Percentiles rank a stretch among this genome's conserved stretches.
Conservation (phyloP, 2,888 invertebrate species). For the Andrena marginata region DNA sequence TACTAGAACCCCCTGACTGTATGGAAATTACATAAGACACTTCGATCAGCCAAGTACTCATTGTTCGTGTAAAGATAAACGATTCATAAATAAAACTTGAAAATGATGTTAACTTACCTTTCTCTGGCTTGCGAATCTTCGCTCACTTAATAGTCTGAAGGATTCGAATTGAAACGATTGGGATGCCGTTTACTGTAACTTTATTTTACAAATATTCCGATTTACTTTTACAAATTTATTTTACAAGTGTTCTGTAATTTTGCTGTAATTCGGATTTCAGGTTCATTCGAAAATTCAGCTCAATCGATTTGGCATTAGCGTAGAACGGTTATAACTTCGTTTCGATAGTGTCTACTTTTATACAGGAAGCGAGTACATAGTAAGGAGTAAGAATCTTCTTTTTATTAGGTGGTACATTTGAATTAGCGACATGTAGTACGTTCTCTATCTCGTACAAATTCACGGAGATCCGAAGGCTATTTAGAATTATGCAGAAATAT, state of each 20-base stretch:
- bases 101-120: slow-evolving; percentile 60
- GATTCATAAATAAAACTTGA: slow-evolving; percentile 82
- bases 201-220: slow-evolving; percentile 54
- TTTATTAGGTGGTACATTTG: slow-evolving; percentile 32
- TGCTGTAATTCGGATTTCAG: slow-evolving; percentile 18
- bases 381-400: slow-evolving; percentile 19
- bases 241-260: slow-evolving; percentile 39
- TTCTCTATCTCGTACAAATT: slow-evolving; percentile 35
- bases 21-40: slow-evolving; percentile 64
- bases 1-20: slow-evolving; percentile 68
- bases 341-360: slow-evolving; percentile 25
- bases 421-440: slow-evolving; percentile 33
- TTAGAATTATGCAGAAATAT: slow-evolving; percentile 44
- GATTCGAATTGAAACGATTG: neutral
- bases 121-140: slow-evolving; percentile 1
- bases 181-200: slow-evolving; percentile 32
- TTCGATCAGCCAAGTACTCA: slow-evolving; percentile 72
- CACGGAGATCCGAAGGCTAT: slow-evolving; percentile 27
- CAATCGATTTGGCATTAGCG: slow-evolving; percentile 29
- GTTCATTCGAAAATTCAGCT: slow-evolving; percentile 20
- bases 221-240: slow-evolving; percentile 57
- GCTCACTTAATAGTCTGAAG: neutral
- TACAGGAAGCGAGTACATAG: slow-evolving; percentile 44
- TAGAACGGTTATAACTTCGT: slow-evolving; percentile 6
- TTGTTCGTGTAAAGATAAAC: slow-evolving; percentile 77